Conservation (phyloP, 1,140 invertebrate species). For the Drosophila bifasciata region DNA sequence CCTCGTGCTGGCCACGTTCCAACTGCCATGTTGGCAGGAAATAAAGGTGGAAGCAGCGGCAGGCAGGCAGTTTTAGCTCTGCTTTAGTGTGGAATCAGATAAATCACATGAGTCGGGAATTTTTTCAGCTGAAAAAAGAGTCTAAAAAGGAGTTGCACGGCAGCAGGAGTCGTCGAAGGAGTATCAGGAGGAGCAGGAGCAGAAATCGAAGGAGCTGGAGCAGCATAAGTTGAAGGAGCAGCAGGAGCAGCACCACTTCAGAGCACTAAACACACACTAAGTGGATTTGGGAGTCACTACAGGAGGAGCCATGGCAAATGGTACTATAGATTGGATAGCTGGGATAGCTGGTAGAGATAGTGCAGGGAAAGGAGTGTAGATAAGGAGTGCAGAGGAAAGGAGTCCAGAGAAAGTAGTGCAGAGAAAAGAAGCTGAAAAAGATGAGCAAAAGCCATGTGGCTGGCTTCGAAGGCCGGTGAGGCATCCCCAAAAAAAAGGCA, state of each 20-base stretch:
- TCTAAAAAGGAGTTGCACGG: not conserved
- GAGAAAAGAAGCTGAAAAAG: slow-evolving; percentile 12
- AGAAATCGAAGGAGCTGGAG: slow-evolving; percentile 24
- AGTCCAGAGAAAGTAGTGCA: not conserved
- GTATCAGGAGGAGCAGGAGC: slow-evolving; percentile 8
- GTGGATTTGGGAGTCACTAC: slow-evolving; percentile 68
- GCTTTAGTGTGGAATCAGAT: slow-evolving; percentile 44
- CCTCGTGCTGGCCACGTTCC: slow-evolving; percentile 10
- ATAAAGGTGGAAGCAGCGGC: slow-evolving; percentile 23
- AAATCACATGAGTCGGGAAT: slow-evolving; percentile 74
- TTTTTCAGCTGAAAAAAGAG: slow-evolving; percentile 30
- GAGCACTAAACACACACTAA: slow-evolving; percentile 78
- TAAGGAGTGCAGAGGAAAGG: slow-evolving; percentile 1
- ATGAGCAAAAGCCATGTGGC: slow-evolving; percentile 18
- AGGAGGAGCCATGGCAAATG: not conserved
- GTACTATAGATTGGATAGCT: not conserved
- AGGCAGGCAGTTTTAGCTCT: not conserved
- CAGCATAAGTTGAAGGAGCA: slow-evolving; percentile 5
- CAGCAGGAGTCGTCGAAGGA: slow-evolving; percentile 6
- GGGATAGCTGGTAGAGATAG: too few relatives aligned
- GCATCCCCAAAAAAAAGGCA: slow-evolving; percentile 41
- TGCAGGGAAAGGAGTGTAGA: slow-evolving; percentile 1
- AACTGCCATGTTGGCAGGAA: slow-evolving; percentile 4
- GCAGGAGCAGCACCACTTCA: slow-evolving; percentile 33
- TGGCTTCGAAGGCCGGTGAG: too few relatives aligned